These are phyloP conservation scores for Cyanocitta stelleri DNA, from an alignment of 2,113 vertebrate species.

Conservation along the genomic window DNA sequence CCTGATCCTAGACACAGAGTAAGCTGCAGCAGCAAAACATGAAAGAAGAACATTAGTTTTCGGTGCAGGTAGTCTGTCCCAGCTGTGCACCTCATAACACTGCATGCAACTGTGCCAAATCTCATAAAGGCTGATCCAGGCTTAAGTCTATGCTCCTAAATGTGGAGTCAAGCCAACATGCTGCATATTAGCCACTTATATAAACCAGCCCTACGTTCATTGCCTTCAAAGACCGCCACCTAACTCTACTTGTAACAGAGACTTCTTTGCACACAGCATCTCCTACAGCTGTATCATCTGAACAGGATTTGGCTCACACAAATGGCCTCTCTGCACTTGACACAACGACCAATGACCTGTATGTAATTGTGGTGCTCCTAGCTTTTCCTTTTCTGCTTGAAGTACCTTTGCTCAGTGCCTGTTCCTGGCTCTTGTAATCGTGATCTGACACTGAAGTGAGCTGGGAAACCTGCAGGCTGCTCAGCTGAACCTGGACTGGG, in stretches of 20 bases:
- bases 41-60: neutral
- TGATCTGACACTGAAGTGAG: neutral
- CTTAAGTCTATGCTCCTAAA: neutral
- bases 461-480: neutral
- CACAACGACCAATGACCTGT: neutral
- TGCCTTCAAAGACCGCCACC: neutral
- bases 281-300: neutral
- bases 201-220: neutral
- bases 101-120: neutral
- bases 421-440: neutral
- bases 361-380: neutral
- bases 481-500: neutral
- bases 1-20: neutral
- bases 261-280: neutral
- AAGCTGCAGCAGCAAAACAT: neutral
- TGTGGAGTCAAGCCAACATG: neutral
- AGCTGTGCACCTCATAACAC: neutral
- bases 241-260: neutral
- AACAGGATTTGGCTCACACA: neutral
- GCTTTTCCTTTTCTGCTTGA: neutral
- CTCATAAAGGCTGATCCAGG: neutral
- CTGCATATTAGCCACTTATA: fast-evolving
- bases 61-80: neutral
- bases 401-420: neutral
- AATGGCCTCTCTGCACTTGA: neutral